Evolutionary conservation across 2,888 invertebrate genomes (phyloP).

Genomic region (Aspidiotus destructor): DNA sequence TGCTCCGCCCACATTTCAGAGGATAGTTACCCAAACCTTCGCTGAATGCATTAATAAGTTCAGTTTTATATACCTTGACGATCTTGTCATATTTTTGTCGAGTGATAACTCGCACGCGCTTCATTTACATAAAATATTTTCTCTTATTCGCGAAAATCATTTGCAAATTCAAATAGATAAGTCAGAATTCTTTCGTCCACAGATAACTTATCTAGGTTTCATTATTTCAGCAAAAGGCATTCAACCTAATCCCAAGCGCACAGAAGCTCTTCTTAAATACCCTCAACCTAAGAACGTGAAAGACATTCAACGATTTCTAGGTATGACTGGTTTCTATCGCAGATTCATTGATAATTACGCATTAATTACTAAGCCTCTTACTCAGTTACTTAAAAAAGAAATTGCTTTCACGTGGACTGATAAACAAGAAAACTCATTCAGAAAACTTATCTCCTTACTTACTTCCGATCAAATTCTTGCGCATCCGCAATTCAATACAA

Average conservation of each 20-base stretch:
- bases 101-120: background rate
- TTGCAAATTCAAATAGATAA: slow-evolving; percentile 2
- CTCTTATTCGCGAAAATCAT: background rate
- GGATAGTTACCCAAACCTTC: background rate
- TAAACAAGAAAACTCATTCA: background rate
- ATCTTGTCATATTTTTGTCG: background rate
- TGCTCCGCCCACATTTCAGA: background rate
- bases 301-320: slow-evolving; percentile 39
- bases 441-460: slow-evolving; percentile 1
- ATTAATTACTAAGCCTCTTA: background rate
- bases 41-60: background rate
- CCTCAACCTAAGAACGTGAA: slow-evolving; percentile 32
- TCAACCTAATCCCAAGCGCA: slow-evolving; percentile 31
- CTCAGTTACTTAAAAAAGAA: slow-evolving; percentile 3
- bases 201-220: slow-evolving; percentile 33
- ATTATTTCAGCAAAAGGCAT: slow-evolving; percentile 33
- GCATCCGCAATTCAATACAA: slow-evolving; percentile 30
- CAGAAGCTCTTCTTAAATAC: slow-evolving; percentile 16
- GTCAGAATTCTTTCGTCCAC: background rate
- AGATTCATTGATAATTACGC: slow-evolving; percentile 35
- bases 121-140: background rate
- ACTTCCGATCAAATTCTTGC: slow-evolving; percentile 20
- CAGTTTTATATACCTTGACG: background rate
- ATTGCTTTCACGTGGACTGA: background rate
- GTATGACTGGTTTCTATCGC: slow-evolving; percentile 37